Evolutionary conservation across 2,888 invertebrate species (phyloP), one percentile per base, ranked within the genome.

Genomic region (Archaeoteleia sp.): DNA sequence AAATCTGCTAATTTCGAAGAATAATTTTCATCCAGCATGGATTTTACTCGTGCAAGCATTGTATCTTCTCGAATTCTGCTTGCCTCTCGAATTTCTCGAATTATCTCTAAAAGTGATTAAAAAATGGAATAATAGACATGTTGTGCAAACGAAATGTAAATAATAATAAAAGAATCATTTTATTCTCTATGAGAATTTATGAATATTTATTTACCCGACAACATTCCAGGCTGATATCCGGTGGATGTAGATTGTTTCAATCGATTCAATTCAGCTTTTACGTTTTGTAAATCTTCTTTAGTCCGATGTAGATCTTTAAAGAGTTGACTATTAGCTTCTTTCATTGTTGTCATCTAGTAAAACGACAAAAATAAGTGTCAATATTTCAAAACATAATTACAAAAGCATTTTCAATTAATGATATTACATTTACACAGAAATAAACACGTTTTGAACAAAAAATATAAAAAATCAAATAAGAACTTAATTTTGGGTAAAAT

Each of bases 271-370:
- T 84, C 83, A 37, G 75, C 54, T 71, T 81, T 84, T 15, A 85
- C 74, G 35, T 65, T 76, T 53, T 82, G 82, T 55, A 88, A 73
- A 74, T 88, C 87, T 87, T 92, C 90, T 88, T 90, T 91, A 58
- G 92, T 90, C 77, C 93, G 92, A 78, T 90, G 89, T 74, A 94
- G 87, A 81, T 93, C 93, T 81, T 91, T 90, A 78, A 89, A 92
- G 79, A 94, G 88, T 87, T 91, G 92, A 74, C 91, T 89, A 85
- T 94, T 93, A 57, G 89, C 88, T 74, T 92, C 90, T 80, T 92
- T 92, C 74, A 94, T 81, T 51, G 90, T 77, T 17, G 83, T 84
- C 78, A 84, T 82, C 84, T 85, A 45, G 1, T 74, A 74, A 14
- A 48, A 45, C 17, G n/a, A n/a, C n/a, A n/a, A n/a, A n/a, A n/a